Conservation (phyloP, 1,140 invertebrate genomes). For the Tetramorium simillimum region DNA sequence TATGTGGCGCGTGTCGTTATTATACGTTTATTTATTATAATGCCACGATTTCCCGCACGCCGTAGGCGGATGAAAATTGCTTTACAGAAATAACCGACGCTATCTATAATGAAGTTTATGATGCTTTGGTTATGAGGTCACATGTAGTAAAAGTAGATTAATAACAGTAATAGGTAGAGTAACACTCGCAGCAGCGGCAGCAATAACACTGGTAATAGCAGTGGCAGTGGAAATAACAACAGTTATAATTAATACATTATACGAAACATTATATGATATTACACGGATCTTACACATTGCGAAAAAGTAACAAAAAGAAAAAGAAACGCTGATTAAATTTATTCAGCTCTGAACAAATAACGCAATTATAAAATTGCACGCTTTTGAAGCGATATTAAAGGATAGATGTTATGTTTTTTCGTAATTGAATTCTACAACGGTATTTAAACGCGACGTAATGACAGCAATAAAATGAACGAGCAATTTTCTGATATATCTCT, state of each 20-base stretch:
- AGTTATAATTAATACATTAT: not conserved
- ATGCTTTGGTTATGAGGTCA: not conserved
- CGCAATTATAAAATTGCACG: not conserved
- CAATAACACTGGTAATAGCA: not conserved
- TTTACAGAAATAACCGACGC: not conserved
- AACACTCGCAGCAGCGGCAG: not conserved
- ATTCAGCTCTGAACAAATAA: not conserved
- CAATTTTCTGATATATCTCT: constrained; percentile 12
- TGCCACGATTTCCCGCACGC: constrained; percentile 38
- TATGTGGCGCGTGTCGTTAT: constrained; percentile 81
- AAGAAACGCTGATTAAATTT: not conserved
- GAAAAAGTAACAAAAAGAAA: not conserved
- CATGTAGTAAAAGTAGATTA: constrained; percentile 11
- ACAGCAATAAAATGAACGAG: not conserved
- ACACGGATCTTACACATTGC: not conserved
- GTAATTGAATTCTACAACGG: not conserved
- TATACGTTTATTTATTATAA: constrained; percentile 81
- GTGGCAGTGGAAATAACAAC: not conserved
- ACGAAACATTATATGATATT: not conserved
- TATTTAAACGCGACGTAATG: not conserved
- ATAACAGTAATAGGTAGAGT: not conserved
- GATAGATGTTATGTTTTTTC: not conserved
- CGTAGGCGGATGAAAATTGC: constrained; percentile 9
- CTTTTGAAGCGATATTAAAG: not conserved
- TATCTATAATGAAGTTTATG: not conserved